Conservation (phyloP, 2,888 invertebrate species). For the Napeogenes sylphis region DNA sequence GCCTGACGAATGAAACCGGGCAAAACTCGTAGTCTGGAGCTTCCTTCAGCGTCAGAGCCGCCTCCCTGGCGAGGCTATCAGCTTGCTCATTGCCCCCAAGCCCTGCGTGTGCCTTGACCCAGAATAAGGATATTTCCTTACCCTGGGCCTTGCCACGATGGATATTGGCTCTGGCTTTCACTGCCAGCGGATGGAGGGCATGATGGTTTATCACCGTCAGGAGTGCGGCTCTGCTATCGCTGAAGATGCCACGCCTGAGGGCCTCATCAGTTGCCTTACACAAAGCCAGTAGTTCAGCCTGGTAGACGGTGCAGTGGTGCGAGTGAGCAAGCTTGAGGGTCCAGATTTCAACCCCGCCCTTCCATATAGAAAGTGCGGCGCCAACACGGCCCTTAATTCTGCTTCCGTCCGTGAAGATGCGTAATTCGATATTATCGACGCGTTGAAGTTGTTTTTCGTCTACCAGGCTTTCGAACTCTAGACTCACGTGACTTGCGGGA, state of each 20-base stretch:
- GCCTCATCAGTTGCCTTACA: no score
- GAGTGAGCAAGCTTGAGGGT: background rate
- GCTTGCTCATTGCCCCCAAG: no score
- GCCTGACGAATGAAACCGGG: no score
- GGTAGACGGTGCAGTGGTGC: constrained; percentile 9
- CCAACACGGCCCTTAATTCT: background rate
- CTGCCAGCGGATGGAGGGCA: background rate
- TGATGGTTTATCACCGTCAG: no score
- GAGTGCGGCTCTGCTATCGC: no score
- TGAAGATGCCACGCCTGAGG: background rate
- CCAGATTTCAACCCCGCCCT: background rate
- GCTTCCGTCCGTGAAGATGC: background rate
- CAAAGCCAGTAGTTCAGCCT: constrained; percentile 12
- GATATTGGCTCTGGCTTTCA: constrained; percentile 3
- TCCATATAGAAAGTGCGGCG: no score
- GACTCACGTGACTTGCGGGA: constrained; percentile 3
- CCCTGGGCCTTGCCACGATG: no score
- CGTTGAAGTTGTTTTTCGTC: constrained; percentile 10
- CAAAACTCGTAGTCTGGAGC: no score
- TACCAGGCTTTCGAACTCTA: constrained; percentile 11
- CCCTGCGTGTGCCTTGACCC: no score
- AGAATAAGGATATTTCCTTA: no score
- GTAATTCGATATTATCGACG: background rate
- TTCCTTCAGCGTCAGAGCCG: no score
- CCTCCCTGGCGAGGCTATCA: no score